phyloP scores from a whole-genome alignment of 2,113 vertebrate species.

The Henicopernis longicauda region DNA sequence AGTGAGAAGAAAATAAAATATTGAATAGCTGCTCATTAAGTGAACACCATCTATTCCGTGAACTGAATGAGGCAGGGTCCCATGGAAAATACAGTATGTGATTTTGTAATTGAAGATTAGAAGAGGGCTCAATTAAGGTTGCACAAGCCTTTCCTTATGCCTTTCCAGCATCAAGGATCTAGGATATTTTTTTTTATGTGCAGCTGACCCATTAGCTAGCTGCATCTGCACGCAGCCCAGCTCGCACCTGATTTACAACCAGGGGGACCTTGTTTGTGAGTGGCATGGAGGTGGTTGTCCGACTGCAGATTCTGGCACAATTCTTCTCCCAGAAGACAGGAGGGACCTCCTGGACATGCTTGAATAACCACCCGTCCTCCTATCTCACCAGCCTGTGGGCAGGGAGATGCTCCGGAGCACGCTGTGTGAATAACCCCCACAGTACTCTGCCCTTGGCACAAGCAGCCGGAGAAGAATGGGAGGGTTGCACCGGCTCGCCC shows the following conservation, averaged over 20 bases:
- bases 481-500: constrained; percentile 18
- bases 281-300: neutral
- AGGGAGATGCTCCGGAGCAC: neutral
- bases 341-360: neutral
- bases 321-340: neutral
- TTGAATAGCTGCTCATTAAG: constrained; percentile 61
- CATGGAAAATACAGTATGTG: constrained; percentile 2
- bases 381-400: rapidly evolving
- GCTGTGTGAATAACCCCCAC: neutral
- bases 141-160: neutral
- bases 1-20: constrained; percentile 66
- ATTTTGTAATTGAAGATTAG: constrained; percentile 33
- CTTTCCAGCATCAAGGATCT: neutral
- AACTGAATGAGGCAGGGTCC: constrained; percentile 25
- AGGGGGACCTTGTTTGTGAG: neutral
- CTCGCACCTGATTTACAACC: neutral
- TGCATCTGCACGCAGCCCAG: neutral
- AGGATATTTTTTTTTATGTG: neutral
- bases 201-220: neutral
- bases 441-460: constrained; percentile 25
- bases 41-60: neutral
- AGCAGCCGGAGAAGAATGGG: constrained; percentile 33
- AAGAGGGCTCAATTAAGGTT: neutral
- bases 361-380: neutral
- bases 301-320: neutral